Conservation (phyloP, 2,888 invertebrate genomes). For the Theodoxus fluviatilis region DNA sequence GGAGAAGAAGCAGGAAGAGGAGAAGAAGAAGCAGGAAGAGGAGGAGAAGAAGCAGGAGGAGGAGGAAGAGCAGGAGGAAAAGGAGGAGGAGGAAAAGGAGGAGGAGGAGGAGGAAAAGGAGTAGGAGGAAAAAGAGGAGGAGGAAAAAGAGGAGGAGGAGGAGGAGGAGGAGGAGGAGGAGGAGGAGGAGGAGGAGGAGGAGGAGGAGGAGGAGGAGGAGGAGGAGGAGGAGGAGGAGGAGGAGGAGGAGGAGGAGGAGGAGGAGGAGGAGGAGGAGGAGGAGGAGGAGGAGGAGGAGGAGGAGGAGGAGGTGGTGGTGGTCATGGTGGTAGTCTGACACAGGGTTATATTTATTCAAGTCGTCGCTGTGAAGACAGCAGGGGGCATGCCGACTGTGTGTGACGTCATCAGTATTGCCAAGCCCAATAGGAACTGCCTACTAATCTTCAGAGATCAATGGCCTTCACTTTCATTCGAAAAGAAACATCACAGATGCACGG, state of each 20-base stretch:
- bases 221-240: neutral
- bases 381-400: too few relatives aligned
- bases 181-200: neutral
- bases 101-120: neutral
- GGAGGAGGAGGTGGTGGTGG: neutral
- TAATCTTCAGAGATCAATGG: too few relatives aligned
- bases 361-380: too few relatives aligned
- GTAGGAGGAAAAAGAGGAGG: neutral
- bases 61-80: neutral
- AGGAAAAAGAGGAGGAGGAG: neutral
- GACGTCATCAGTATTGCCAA: too few relatives aligned
- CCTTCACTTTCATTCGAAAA: too few relatives aligned
- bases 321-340: too few relatives aligned
- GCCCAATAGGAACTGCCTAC: too few relatives aligned
- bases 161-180: neutral
- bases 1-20: neutral
- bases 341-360: too few relatives aligned
- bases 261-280: neutral
- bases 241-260: neutral
- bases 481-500: too few relatives aligned
- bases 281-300: neutral
- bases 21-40: neutral
- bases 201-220: neutral
- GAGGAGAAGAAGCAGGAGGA: neutral
- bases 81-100: neutral